Evolutionary conservation across 2,113 vertebrate genomes (phyloP), one percentile per base, ranked within the genome.

Genomic region (Rhizomys pruinosus): DNA sequence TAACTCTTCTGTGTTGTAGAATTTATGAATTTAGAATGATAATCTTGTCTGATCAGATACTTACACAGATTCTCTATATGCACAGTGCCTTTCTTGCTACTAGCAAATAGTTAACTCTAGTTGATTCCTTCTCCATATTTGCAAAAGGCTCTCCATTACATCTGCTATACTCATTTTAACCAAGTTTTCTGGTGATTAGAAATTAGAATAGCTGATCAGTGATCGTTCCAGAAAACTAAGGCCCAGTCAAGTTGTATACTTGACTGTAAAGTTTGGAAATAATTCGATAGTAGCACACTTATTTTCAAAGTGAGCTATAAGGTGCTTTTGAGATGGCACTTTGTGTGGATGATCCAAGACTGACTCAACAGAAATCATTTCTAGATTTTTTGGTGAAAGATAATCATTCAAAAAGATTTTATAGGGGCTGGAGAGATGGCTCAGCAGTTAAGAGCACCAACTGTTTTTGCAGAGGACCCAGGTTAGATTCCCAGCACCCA

Each of bases 371-470:
- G 69, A 86, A 52, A 78, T 74, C 52, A 27, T 87, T 71, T 25
- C 16, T n/a, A 34, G 37, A 59, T 79, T 94, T 68, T 73, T 29
- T 95, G 37, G 19, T 72, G 44, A 94, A 64, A 93, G 27, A 13
- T 90, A 37, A 17, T 90, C 6, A 76, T 77, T 92, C 84, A 47
- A 79, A 80, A 77, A 55, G 63, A 74, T 27, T 81, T 87, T 39
- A 25, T 57, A 66, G 44, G n/a, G n/a, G n/a, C n/a, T 37, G 37
- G 91, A 42, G 42, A 84, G 86, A 82, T 68, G n/a, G n/a, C n/a
- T n/a, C n/a, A n/a, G n/a, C n/a, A n/a, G n/a, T n/a, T n/a, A n/a
- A n/a, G n/a, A n/a, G n/a, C n/a, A n/a, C n/a, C n/a, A n/a, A n/a
- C n/a, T n/a, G n/a, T n/a, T n/a, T n/a, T n/a, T n/a, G n/a, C n/a